These are phyloP conservation scores for Mantis religiosa DNA, from an alignment of 2,888 invertebrate species.

Conservation along the genomic window DNA sequence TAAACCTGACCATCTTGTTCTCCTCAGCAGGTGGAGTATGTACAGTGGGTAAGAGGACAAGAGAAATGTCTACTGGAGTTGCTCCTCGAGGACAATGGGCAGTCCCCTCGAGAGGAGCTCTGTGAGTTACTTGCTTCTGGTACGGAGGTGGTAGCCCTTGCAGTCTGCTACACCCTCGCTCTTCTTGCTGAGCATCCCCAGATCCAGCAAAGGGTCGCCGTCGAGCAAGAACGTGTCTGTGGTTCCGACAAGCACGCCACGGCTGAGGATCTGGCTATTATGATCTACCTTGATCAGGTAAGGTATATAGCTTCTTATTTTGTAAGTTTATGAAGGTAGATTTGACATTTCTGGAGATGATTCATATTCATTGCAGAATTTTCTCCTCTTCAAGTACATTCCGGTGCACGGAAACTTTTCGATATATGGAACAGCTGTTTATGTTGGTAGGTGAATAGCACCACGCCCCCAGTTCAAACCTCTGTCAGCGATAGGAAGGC, in stretches of 20 bases:
- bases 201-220: not conserved
- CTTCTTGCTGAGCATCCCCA: not conserved
- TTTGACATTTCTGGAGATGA: too few species aligned
- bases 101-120: not conserved
- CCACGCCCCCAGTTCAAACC: too few species aligned
- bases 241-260: not conserved
- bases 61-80: not conserved
- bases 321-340: too few species aligned
- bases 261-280: not conserved
- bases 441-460: too few species aligned
- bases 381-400: too few species aligned
- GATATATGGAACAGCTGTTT: too few species aligned
- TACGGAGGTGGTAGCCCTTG: not conserved
- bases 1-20: too few species aligned
- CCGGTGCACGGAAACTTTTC: too few species aligned
- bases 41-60: not conserved
- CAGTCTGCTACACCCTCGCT: not conserved
- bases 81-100: not conserved
- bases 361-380: too few species aligned
- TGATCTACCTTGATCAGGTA: constrained; percentile 7
- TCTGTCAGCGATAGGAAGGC: too few species aligned
- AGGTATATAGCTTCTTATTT: too few species aligned
- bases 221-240: not conserved
- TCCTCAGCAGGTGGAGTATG: constrained; percentile 34
- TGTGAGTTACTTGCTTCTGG: not conserved